Evolutionary conservation across 2,797 vertebrate genomes (phyloP), one percentile per base, ranked within the genome.

Genomic region (Gila robusta): DNA sequence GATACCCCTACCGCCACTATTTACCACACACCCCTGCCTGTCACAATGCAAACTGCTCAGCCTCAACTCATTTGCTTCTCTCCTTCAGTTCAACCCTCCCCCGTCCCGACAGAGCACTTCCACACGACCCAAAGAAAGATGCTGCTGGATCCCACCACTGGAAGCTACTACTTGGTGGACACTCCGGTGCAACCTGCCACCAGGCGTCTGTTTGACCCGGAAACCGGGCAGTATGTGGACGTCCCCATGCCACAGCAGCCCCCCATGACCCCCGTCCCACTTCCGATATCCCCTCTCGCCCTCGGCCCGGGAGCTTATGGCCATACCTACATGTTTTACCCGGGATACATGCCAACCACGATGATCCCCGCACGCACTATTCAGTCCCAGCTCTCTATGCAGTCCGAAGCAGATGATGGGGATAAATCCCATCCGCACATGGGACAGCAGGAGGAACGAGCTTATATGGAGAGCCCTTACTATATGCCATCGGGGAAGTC

Each of bases 151-250:
- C 97, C 98, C 62, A 96, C 95, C 59, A 99, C 97, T 0, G 98
- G 98, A 54, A 98, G 95, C 91, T 99, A 97, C 91, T 99, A 98
- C 90, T 92, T 99, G 87, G 98, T 99, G 83, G 98, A 99, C 91
- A 96, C 98, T 0, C 98, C 98, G 0, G 91, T 98, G 35, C 97
- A 95, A 88, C 96, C 95, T 0, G 72, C 96, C 83, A 98, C 96
- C 79, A 96, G 95, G 73, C 96, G 98, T 62, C 96, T 99, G 6
- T 98, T 97, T 84, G 98, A 99, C 91, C 98, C 98, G 0, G 98
- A 99, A 91, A 99, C 97, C 0, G 97, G 98, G 11, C 98, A 98
- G 90, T 99, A 98, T 3, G 97, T 99, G 87, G 98, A 99, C 0
- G 95, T 99, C 52, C 97, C 98, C 0, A 79, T 99, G 91, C 96